These are phyloP conservation scores for Varanus salvator DNA, from an alignment of 2,113 vertebrate genomes.

Conservation along the genomic window DNA sequence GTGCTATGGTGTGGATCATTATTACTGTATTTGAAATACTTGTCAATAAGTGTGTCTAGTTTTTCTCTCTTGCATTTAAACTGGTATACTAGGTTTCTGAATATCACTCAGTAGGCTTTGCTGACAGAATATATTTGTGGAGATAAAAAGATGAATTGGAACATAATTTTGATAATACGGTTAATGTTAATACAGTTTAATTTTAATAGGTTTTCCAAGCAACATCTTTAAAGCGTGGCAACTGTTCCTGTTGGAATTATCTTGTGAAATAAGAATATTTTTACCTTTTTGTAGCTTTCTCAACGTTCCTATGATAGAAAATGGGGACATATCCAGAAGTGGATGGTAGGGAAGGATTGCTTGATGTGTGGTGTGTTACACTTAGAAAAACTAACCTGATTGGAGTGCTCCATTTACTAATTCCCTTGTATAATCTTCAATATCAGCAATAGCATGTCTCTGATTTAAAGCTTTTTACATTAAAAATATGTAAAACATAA, in stretches of 20 bases:
- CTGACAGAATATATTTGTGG: not conserved
- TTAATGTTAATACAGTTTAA: not conserved
- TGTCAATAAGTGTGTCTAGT: not conserved
- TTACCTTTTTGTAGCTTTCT: constrained; percentile 82
- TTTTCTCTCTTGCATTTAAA: not conserved
- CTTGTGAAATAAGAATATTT: constrained; percentile 39
- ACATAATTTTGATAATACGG: not conserved
- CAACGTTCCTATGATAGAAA: constrained; percentile 89
- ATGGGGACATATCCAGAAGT: constrained; percentile 97
- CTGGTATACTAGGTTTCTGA: not conserved
- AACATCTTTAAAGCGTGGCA: not conserved
- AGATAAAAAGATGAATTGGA: not conserved
- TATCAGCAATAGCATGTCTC: not conserved
- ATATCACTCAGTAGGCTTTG: not conserved
- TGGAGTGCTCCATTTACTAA: constrained; percentile 75
- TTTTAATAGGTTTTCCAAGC: not conserved
- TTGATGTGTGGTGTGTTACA: constrained; percentile 68
- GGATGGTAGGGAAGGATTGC: constrained; percentile 91
- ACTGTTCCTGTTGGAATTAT: not conserved
- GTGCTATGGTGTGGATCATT: not conserved
- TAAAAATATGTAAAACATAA: not conserved
- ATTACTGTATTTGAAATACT: not conserved
- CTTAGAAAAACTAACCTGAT: constrained; percentile 63
- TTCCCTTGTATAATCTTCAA: constrained; percentile 57
- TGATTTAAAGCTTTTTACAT: not conserved